A percentile compares a stretch with the other conserved stretches of the same genome.
These are phyloP conservation scores for Xiphydria camelus DNA, from an alignment of 2,888 invertebrate species.

Conservation along the genomic window DNA sequence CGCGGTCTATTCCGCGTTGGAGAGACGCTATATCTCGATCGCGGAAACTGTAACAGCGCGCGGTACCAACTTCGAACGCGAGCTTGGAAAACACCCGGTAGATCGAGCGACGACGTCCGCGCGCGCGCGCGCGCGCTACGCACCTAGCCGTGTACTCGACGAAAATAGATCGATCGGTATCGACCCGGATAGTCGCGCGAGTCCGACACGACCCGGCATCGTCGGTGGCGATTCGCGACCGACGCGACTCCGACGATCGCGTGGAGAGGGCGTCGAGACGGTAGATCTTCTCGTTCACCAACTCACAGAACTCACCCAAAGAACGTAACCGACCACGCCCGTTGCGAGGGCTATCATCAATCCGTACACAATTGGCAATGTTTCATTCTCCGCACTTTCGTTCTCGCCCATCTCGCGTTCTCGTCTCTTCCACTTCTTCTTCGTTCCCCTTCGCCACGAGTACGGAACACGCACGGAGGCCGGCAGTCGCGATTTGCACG, in stretches of 20 bases:
- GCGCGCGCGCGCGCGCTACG: neutral
- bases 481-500: no score
- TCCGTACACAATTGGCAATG: conserved; percentile 50
- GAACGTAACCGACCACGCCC: conserved; percentile 47
- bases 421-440: neutral
- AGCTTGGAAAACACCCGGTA: neutral
- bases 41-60: no score
- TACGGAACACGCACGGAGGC: no score
- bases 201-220: no score
- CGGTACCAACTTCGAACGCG: no score
- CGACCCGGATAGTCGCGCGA: conserved; percentile 13
- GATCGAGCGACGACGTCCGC: neutral
- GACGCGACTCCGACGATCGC: no score
- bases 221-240: no score
- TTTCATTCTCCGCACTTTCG: conserved; percentile 38
- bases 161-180: conserved; percentile 19
- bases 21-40: no score
- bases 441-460: neutral
- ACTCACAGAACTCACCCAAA: conserved; percentile 53
- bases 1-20: no score
- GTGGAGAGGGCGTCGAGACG: no score
- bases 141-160: conserved; percentile 12
- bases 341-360: conserved; percentile 53
- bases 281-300: no score
- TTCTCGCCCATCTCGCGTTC: conserved; percentile 28